Conservation (phyloP, 2,113 vertebrate genomes). For the Bubo bubo region DNA sequence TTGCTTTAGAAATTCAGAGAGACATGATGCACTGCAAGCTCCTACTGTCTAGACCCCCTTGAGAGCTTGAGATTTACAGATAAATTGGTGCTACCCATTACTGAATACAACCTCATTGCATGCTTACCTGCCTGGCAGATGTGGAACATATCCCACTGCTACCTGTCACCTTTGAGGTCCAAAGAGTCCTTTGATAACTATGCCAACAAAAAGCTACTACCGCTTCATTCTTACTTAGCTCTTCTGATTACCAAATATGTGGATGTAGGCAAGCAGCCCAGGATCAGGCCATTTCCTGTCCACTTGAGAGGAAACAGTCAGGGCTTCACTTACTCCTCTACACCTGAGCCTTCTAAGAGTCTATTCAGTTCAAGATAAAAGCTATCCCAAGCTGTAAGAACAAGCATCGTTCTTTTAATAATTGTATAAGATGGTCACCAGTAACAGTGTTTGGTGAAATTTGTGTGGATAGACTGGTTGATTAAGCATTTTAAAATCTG, state of each 20-base stretch:
- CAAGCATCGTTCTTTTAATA: neutral
- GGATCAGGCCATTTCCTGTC: neutral
- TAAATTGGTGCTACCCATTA: neutral
- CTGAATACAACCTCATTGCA: neutral
- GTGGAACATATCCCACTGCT: neutral
- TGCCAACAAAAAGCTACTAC: slow-evolving; percentile 24
- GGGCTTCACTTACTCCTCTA: neutral
- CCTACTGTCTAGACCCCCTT: neutral
- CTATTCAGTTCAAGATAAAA: slow-evolving; percentile 16
- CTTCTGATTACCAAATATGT: neutral
- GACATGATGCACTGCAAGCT: neutral
- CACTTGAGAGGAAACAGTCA: neutral
- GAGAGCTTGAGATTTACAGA: slow-evolving; percentile 17
- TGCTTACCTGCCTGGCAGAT: slow-evolving; percentile 11
- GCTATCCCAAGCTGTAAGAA: neutral
- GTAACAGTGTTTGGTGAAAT: neutral
- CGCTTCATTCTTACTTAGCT: neutral
- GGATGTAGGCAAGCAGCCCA: neutral
- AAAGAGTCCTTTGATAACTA: slow-evolving; percentile 4
- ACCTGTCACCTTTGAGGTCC: neutral
- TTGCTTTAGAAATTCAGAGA: slow-evolving; percentile 41
- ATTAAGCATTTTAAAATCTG: slow-evolving; percentile 14
- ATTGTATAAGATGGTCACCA: neutral
- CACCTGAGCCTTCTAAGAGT: neutral
- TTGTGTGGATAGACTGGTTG: neutral